Percentiles rank a stretch among this genome's conserved stretches.
Evolutionary conservation across 1,140 invertebrate species (phyloP).

Genomic region (Leptinotarsa undecemlineata): DNA sequence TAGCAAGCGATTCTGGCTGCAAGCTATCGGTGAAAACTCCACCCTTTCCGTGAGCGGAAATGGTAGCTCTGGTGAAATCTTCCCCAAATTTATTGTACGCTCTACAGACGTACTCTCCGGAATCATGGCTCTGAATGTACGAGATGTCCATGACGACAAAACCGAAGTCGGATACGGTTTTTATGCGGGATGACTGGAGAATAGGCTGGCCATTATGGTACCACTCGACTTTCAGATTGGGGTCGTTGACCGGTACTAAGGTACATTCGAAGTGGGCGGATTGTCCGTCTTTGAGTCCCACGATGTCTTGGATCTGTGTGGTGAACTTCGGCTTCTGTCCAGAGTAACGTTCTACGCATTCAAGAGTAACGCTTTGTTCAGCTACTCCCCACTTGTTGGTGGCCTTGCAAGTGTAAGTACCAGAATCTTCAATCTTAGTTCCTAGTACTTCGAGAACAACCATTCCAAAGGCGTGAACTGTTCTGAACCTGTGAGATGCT

Average conservation of each 20-base stretch:
- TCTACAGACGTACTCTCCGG: conserved; percentile 89
- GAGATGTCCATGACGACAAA: conserved; percentile 95
- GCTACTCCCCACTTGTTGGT: conserved; percentile 87
- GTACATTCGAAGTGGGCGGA: conserved; percentile 93
- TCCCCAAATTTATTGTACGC: conserved; percentile 89
- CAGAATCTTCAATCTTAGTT: conserved; percentile 85
- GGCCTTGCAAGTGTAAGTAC: conserved; percentile 82
- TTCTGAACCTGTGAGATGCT: conserved; percentile 86
- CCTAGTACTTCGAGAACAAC: conserved; percentile 92
- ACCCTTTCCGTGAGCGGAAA: conserved; percentile 81
- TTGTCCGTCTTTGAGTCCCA: conserved; percentile 87
- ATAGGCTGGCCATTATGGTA: conserved; percentile 89
- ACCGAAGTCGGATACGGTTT: conserved; percentile 94
- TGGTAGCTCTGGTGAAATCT: conserved; percentile 81
- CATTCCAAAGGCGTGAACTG: conserved; percentile 93
- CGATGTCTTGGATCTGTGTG: conserved; percentile 81
- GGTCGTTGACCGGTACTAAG: conserved; percentile 88
- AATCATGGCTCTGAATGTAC: conserved; percentile 90
- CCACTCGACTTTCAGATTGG: conserved; percentile 94
- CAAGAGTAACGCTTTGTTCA: conserved; percentile 81
- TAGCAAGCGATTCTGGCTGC: conserved; percentile 90
- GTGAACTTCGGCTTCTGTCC: conserved; percentile 88
- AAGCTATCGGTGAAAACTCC: conserved; percentile 92
- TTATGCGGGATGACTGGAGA: conserved; percentile 87
- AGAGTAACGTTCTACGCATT: conserved; percentile 81